These are phyloP conservation scores for Phrynosoma blainvillii DNA, from an alignment of 2,113 vertebrate genomes.

Conservation along the genomic window DNA sequence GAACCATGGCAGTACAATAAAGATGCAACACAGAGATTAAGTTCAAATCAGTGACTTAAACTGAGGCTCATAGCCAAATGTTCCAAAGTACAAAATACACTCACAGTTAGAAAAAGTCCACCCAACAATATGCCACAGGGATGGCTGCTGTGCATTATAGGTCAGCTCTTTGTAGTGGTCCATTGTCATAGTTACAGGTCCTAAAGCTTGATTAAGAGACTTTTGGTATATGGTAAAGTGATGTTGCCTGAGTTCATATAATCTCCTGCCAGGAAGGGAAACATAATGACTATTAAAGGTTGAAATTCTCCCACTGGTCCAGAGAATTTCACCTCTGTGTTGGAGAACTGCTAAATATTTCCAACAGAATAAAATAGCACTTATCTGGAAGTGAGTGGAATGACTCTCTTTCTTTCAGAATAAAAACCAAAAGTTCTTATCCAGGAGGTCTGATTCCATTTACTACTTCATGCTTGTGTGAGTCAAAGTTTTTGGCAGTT, in stretches of 20 bases:
- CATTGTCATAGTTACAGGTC: conserved; percentile 53
- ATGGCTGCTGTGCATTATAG: conserved; percentile 27
- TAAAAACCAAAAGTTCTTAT: too few relatives aligned
- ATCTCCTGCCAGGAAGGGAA: conserved; percentile 30
- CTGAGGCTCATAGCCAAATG: conserved; percentile 74
- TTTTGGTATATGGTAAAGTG: conserved; percentile 26
- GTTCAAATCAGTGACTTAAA: conserved; percentile 81
- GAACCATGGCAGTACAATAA: conserved; percentile 84
- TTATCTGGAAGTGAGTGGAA: too few relatives aligned
- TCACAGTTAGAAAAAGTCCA: conserved; percentile 75
- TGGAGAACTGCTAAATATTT: too few relatives aligned
- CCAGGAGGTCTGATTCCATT: too few relatives aligned
- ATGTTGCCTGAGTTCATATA: conserved; percentile 7
- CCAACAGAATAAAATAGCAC: too few relatives aligned
- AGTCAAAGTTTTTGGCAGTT: too few relatives aligned
- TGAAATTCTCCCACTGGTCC: background rate
- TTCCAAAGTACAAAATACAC: conserved; percentile 80
- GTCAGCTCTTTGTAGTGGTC: conserved; percentile 37
- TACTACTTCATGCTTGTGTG: too few relatives aligned
- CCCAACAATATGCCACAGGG: conserved; percentile 63
- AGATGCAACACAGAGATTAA: conserved; percentile 78
- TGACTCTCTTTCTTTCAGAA: too few relatives aligned
- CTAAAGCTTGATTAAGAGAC: conserved; percentile 34
- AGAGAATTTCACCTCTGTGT: too few relatives aligned
- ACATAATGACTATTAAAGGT: background rate